Evolutionary conservation across 2,888 invertebrate species (phyloP), one percentile per base, ranked within the genome.

Genomic region (Luperina testacea): DNA sequence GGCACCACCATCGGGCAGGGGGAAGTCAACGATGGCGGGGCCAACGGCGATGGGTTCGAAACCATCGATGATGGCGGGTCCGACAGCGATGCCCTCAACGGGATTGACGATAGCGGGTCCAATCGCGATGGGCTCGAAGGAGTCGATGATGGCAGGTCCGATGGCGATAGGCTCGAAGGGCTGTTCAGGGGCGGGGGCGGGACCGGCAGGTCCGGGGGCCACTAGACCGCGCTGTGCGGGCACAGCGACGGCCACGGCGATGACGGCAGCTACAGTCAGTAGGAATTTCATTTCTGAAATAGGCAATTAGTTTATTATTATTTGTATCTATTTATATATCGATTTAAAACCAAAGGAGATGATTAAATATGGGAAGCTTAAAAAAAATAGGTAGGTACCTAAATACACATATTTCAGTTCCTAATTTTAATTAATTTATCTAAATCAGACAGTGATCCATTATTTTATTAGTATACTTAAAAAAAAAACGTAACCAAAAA

Each of bases 91-190:
- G 15, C 48, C 48, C 5, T 48, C 48, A 48, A 48, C 5, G 48
- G 48, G 48, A 15, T 48, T 15, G 6, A 48, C 5, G 48, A 48
- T 73, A 7, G 87, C 75, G 57, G 91, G 92, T 78, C 85, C 90
- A 13, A 90, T 9, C 61, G 94, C 92, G 88, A 93, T 92, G 83
- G 92, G 89, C 81, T 91, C 94, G 88, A 94, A 89, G 27, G 75
- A 53, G 64, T 89, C 90, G 13, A 89, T 65, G 70, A 83, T 65
- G 17, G 89, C 90, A 61, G 90, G 90, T 45, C 89, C 90, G 32
- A 90, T 83, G 38, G 84, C 53, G 75, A 90, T 83, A 59, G 87
- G 85, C 27, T n/a, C 68, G 69, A 70, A 71, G 71, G 70, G 0
- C 9, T 84, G 24, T 42, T 82, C 81, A n/a, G 81, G 48, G 20